Evolutionary conservation across 2,113 vertebrate species (phyloP), one percentile per base, ranked within the genome.

Genomic region (Cyprinodon variegatus): DNA sequence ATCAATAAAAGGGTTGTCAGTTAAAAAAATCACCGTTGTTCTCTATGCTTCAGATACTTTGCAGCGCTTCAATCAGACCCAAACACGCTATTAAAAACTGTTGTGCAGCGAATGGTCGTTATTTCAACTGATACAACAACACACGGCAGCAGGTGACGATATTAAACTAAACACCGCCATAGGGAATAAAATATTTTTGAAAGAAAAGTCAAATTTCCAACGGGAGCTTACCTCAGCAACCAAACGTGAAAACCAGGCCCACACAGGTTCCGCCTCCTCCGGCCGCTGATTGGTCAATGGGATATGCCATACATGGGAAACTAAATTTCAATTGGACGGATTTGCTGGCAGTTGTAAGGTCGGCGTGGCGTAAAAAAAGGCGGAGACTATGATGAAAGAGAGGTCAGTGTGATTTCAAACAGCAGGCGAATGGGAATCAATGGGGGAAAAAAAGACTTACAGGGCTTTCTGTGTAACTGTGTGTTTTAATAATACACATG

Each of bases 11-110:
- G 13, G 81, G 29, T 46, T 69, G 61, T 69, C 69, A 74, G 71
- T 68, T 11, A 15, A 65, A 78, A 63, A 91, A 93, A 94, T 92
- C 89, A 92, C 89, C 92, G 93, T 89, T 92, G 90, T 79, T 93
- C 86, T 91, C 80, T 90, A 40, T 80, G 83, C 84, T 77, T 88
- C 60, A 77, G 68, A 84, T 87, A 91, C 84, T 93, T 92, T 92
- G 12, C 82, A 86, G 61, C 71, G 88, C 77, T 85, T 60, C 41
- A 53, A 73, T 83, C 50, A 81, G 71, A 68, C 70, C 80, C 53
- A 59, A 61, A 82, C 78, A 69, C 82, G 72, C 81, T 50, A 81
- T 14, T 65, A 20, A 72, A 73, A 71, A 37, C 57, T 53, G 50
- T 61, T 46, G 78, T 37, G 64, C 0, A 2, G 2, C 45, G 3